Conservation (phyloP, 1,140 invertebrate genomes). For the Melipona quadrifasciata region DNA sequence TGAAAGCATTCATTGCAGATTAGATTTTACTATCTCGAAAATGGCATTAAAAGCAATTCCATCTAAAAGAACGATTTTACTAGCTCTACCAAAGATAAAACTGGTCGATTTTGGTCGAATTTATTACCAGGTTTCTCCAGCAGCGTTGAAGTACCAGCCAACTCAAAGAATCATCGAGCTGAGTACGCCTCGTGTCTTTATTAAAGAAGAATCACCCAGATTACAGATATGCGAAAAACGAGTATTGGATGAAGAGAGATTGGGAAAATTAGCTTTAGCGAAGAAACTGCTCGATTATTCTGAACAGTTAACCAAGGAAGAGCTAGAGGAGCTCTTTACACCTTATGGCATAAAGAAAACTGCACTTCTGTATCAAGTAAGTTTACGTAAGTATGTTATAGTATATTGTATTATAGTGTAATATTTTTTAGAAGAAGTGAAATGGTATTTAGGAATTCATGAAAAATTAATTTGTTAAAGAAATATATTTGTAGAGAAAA, state of each 20-base stretch:
- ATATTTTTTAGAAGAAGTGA: not conserved
- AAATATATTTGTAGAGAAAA: not conserved
- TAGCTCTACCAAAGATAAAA: constrained; percentile 42
- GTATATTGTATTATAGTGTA: not conserved
- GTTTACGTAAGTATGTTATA: no score
- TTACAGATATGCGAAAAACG: not conserved
- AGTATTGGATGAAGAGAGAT: not conserved
- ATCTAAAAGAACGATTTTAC: constrained; percentile 45
- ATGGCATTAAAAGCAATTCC: constrained; percentile 48
- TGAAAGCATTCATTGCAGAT: constrained; percentile 1
- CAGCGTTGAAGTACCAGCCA: constrained; percentile 56
- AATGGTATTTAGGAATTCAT: not conserved
- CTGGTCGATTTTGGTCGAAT: constrained; percentile 20
- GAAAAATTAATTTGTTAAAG: not conserved
- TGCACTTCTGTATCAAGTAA: constrained; percentile 54
- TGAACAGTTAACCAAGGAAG: constrained; percentile 47
- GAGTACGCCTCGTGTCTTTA: constrained; percentile 24
- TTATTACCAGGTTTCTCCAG: constrained; percentile 42
- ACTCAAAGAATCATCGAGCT: constrained; percentile 49
- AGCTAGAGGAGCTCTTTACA: constrained; percentile 50
- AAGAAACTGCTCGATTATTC: constrained; percentile 57
- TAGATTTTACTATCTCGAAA: constrained; percentile 29
- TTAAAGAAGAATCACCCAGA: constrained; percentile 1
- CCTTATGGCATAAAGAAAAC: constrained; percentile 48
- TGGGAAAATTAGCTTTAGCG: constrained; percentile 18